These are phyloP conservation scores for Forbesichthys papilliferus DNA, from an alignment of 2,113 vertebrate species.

Conservation along the genomic window DNA sequence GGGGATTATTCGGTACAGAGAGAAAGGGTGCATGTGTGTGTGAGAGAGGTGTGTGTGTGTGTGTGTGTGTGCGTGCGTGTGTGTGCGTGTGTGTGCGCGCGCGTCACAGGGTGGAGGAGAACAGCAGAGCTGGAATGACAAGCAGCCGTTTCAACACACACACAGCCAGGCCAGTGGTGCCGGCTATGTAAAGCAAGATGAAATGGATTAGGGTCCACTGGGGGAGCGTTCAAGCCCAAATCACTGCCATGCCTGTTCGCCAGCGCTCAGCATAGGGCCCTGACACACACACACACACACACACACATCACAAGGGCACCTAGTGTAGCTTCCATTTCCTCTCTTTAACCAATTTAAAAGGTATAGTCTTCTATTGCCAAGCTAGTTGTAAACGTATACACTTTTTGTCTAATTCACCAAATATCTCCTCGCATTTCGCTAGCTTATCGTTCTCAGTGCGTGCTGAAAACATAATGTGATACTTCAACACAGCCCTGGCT, in stretches of 20 bases:
- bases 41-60: constrained; percentile 2
- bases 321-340: too few relatives aligned
- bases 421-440: too few relatives aligned
- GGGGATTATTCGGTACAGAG: constrained; percentile 1
- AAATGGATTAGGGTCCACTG: constrained; percentile 54
- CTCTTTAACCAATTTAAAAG: too few relatives aligned
- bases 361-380: too few relatives aligned
- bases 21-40: background rate
- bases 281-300: constrained; percentile 26
- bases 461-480: too few relatives aligned
- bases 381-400: too few relatives aligned
- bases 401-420: too few relatives aligned
- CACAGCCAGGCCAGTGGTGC: constrained; percentile 18
- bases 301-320: background rate
- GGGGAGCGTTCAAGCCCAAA: constrained; percentile 12
- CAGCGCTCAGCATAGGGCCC: constrained; percentile 8
- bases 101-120: background rate
- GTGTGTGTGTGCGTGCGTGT: background rate
- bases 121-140: background rate
- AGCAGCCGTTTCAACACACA: background rate
- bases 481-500: too few relatives aligned
- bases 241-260: constrained; percentile 19
- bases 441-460: too few relatives aligned
- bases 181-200: constrained; percentile 44
- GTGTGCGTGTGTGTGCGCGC: too few relatives aligned